Evolutionary conservation across 2,797 vertebrate genomes (phyloP).

Genomic region (Novumbra hubbsi): DNA sequence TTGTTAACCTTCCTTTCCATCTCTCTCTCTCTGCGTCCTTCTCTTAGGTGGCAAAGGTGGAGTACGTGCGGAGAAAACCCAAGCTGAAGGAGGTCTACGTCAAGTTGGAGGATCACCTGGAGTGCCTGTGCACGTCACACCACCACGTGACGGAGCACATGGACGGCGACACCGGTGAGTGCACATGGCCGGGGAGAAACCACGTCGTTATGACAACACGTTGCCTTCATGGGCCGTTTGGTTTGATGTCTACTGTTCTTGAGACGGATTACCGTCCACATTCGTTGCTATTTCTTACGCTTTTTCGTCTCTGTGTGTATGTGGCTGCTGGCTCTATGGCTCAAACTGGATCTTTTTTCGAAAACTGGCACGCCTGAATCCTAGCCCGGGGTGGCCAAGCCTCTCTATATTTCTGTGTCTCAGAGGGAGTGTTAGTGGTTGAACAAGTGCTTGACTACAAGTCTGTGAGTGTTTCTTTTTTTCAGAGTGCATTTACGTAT

Average conservation of each 20-base stretch:
- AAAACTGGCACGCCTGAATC: constrained; percentile 47
- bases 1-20: constrained; percentile 28
- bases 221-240: constrained; percentile 14
- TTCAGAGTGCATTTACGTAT: constrained; percentile 32
- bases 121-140: constrained; percentile 86
- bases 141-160: constrained; percentile 85
- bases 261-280: not conserved
- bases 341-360: constrained; percentile 51
- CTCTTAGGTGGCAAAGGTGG: constrained; percentile 94
- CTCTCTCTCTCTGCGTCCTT: constrained; percentile 31
- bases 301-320: constrained; percentile 2
- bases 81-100: constrained; percentile 98
- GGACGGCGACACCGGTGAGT: constrained; percentile 89
- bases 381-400: constrained; percentile 40
- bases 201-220: not conserved
- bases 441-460: too few species aligned
- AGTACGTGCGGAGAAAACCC: constrained; percentile 91
- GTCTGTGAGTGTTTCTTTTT: constrained; percentile 19
- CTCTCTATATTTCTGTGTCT: constrained; percentile 4
- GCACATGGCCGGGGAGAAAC: not conserved
- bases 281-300: constrained; percentile 20
- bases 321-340: constrained; percentile 42
- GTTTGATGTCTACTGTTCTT: constrained; percentile 24
- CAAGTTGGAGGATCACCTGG: constrained; percentile 96
- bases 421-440: not conserved